A percentile compares a stretch with the other conserved stretches of the same genome.
These are phyloP conservation scores for Oostethus manadensis DNA, from an alignment of 2,113 vertebrate species.

Conservation along the genomic window DNA sequence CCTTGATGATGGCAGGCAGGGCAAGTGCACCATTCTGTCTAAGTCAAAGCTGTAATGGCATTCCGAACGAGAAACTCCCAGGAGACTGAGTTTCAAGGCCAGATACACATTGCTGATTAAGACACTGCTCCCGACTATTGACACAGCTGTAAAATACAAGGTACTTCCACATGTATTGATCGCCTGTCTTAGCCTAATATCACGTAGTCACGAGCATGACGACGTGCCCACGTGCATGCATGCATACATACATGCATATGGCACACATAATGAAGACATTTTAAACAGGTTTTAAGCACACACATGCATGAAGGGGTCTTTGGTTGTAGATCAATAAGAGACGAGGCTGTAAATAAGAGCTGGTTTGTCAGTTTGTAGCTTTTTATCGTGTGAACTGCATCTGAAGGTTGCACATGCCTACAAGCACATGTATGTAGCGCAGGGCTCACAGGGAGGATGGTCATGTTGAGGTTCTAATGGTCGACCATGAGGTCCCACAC, in stretches of 20 bases:
- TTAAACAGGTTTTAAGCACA: neutral
- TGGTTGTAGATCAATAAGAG: conserved; percentile 48
- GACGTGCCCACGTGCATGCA: conserved; percentile 2
- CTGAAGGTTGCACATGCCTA: conserved; percentile 2
- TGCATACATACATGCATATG: neutral
- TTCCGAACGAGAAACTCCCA: conserved; percentile 39
- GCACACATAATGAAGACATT: neutral
- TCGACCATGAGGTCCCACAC: conserved; percentile 34
- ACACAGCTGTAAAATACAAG: conserved; percentile 53
- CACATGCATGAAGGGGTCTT: conserved; percentile 14
- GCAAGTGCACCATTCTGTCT: conserved; percentile 1
- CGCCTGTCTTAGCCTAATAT: conserved; percentile 23
- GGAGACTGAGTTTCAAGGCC: conserved; percentile 46
- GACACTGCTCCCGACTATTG: conserved; percentile 54
- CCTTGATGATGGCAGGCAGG: conserved; percentile 20
- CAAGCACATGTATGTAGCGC: neutral
- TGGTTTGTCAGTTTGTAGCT: conserved; percentile 15
- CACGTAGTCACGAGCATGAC: conserved; percentile 12
- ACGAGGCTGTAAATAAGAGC: conserved; percentile 35
- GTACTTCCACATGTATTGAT: conserved; percentile 51
- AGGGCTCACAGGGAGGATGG: conserved; percentile 3
- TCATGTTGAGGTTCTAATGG: conserved; percentile 38
- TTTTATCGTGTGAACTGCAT: conserved; percentile 2
- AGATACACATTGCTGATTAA: conserved; percentile 62
- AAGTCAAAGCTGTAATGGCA: conserved; percentile 26